Percentiles rank a stretch among this genome's conserved stretches.
Evolutionary conservation across 2,888 invertebrate species (phyloP).

Genomic region (Amiota minor): DNA sequence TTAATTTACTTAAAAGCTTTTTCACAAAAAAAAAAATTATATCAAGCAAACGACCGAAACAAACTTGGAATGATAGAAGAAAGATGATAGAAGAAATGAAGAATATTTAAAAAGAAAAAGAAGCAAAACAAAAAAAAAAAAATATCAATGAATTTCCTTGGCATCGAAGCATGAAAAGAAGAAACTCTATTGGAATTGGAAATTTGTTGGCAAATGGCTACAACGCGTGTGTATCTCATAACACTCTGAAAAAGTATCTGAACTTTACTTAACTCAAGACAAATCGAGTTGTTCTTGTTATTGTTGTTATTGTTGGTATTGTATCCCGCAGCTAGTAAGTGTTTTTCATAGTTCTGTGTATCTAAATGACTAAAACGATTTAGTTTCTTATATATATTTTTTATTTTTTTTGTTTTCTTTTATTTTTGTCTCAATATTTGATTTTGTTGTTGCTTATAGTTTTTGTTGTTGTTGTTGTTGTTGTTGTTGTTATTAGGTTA

Average conservation of each 20-base stretch:
- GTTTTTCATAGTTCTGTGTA: conserved; percentile 36
- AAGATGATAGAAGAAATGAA: background rate
- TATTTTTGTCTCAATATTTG: conserved; percentile 7
- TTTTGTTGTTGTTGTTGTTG: conserved; percentile 16
- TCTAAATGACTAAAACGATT: conserved; percentile 33
- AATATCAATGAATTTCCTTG: background rate
- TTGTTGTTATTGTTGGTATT: background rate
- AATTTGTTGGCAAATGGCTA: background rate
- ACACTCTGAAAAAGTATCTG: background rate
- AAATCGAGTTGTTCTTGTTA: background rate
- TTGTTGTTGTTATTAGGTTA: conserved; percentile 44
- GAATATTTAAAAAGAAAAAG: conserved; percentile 32
- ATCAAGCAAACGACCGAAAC: conserved; percentile 40
- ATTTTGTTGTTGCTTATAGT: background rate
- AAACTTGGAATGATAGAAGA: conserved; percentile 5
- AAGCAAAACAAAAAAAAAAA: conserved; percentile 25
- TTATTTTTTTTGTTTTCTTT: conserved; percentile 34
- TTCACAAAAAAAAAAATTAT: conserved; percentile 53
- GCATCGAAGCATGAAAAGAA: conserved; percentile 34
- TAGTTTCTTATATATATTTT: conserved; percentile 14
- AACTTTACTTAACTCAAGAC: no score
- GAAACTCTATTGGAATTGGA: conserved; percentile 38
- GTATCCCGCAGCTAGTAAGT: conserved; percentile 26
- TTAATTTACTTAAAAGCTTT: conserved; percentile 65
- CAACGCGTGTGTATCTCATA: background rate